Percentiles rank a stretch among this genome's conserved stretches.
phyloP scores from a whole-genome alignment of 2,113 vertebrate genomes.

The Psilopsiagon aymara region DNA sequence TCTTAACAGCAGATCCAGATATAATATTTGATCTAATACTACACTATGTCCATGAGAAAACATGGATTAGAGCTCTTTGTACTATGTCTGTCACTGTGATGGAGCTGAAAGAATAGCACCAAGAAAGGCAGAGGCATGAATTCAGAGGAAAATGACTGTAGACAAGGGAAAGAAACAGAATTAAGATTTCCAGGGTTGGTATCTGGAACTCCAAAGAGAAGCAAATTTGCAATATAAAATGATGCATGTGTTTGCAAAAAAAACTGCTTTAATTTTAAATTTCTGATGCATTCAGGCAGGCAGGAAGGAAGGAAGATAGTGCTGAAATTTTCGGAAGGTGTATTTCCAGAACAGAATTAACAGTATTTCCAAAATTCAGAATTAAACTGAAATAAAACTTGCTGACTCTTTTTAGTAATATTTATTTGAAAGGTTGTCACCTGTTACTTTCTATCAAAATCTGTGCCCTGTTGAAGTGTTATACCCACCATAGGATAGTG shows the following conservation, averaged over 20 bases:
- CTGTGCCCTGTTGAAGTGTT: neutral
- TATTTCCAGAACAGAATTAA: neutral
- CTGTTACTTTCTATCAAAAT: neutral
- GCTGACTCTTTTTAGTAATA: neutral
- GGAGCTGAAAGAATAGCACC: neutral
- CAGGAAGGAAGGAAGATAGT: neutral
- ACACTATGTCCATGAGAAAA: neutral
- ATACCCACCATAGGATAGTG: neutral
- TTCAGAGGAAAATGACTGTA: neutral
- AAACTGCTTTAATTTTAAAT: neutral
- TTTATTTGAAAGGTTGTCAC: neutral
- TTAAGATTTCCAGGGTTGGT: neutral
- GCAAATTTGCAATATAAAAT: neutral
- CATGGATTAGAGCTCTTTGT: neutral
- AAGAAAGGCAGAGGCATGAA: neutral
- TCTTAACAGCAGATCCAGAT: neutral
- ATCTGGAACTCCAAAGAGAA: neutral
- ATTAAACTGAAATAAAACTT: neutral
- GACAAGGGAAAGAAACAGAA: neutral
- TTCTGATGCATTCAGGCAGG: neutral
- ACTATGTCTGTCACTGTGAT: neutral
- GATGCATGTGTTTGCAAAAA: neutral
- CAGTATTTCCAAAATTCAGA: neutral
- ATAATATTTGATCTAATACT: neutral
- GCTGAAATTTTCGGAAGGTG: neutral